A percentile compares a stretch with the other conserved stretches of the same genome.
phyloP scores from a whole-genome alignment of 2,888 invertebrate genomes.

The Arenicola marina region DNA sequence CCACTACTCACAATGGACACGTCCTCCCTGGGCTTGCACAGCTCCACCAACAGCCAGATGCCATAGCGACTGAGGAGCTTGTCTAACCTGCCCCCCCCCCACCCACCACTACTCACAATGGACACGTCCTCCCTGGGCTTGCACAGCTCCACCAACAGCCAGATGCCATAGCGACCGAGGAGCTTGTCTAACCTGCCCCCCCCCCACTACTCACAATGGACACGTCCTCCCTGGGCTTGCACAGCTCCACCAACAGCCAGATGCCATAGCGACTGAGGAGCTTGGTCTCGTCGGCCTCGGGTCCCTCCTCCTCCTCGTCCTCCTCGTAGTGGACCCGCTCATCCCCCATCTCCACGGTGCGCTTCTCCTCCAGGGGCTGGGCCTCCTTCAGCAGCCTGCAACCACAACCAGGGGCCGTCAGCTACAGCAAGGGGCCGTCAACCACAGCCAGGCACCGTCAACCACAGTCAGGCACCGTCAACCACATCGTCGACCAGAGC shows the following conservation, averaged over 20 bases:
- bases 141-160: conserved; percentile 92
- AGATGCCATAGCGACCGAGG: conserved; percentile 80
- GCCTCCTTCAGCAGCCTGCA: conserved; percentile 83
- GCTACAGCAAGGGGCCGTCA: not conserved
- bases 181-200: no score
- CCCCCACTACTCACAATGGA: no score
- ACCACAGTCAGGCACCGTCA: no score
- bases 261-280: conserved; percentile 77
- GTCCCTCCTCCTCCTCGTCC: conserved; percentile 36
- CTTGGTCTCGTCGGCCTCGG: conserved; percentile 47
- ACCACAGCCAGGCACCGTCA: no score
- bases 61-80: conserved; percentile 72
- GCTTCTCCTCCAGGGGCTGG: conserved; percentile 55
- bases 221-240: conserved; percentile 63
- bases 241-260: conserved; percentile 94
- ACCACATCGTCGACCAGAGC: no score
- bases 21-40: conserved; percentile 67
- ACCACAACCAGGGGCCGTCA: not conserved
- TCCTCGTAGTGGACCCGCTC: conserved; percentile 64
- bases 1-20: no score
- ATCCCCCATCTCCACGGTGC: conserved; percentile 59
- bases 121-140: conserved; percentile 62
- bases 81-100: no score
- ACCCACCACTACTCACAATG: no score
- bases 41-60: conserved; percentile 94